Conservation (phyloP, 2,113 vertebrate species). For the Argyrosomus japonicus region DNA sequence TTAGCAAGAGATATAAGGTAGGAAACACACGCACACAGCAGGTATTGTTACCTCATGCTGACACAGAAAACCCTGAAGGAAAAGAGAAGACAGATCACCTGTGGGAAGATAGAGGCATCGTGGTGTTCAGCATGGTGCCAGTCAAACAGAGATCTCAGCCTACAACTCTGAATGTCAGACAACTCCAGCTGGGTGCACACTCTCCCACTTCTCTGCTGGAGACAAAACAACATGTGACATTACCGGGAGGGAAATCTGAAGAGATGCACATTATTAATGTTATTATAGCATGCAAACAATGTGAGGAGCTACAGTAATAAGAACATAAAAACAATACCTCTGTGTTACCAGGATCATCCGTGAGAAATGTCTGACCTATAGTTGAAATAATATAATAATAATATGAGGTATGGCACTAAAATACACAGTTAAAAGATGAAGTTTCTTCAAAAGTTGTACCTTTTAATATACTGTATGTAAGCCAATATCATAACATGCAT, state of each 20-base stretch:
- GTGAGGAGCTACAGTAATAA: not conserved
- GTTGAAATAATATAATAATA: conserved; percentile 3
- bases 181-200: conserved; percentile 58
- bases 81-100: conserved; percentile 81
- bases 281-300: not conserved
- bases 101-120: conserved; percentile 83
- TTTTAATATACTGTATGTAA: not conserved
- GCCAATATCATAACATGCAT: not conserved
- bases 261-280: not conserved
- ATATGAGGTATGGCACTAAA: rapidly evolving
- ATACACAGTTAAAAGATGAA: not conserved
- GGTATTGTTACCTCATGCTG: not conserved
- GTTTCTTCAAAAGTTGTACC: not conserved
- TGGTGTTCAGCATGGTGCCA: conserved; percentile 91
- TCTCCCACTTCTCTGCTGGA: conserved; percentile 32
- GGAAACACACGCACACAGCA: not conserved
- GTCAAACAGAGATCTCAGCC: conserved; percentile 85
- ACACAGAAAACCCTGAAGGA: not conserved
- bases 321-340: conserved; percentile 58
- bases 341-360: conserved; percentile 18
- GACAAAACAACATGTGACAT: not conserved
- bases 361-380: conserved; percentile 49
- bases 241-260: not conserved
- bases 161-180: conserved; percentile 83
- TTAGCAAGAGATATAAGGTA: not conserved